A percentile compares a stretch with the other conserved stretches of the same genome.
Evolutionary conservation across 2,797 vertebrate species (phyloP).

Genomic region (Alfaro cultratus): DNA sequence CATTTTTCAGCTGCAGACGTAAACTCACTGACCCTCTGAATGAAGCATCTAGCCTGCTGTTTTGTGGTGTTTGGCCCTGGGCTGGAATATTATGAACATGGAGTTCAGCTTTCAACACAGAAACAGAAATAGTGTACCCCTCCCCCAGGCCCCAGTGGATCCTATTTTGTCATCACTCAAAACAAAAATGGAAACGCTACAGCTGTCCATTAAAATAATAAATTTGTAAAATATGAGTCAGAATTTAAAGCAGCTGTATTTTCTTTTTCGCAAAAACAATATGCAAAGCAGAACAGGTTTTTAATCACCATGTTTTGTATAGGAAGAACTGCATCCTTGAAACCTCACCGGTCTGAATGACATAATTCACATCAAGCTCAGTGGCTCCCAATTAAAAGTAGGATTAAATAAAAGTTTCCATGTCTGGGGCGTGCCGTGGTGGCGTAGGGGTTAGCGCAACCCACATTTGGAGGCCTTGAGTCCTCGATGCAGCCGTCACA

Average conservation of each 20-base stretch:
- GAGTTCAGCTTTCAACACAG: background rate
- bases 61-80: background rate
- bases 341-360: background rate
- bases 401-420: background rate
- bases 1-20: background rate
- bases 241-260: background rate
- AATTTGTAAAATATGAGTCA: background rate
- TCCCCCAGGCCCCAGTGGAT: no score
- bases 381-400: background rate
- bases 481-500: no score
- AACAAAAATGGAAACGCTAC: background rate
- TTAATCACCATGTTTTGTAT: background rate
- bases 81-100: background rate
- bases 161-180: background rate
- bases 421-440: no score
- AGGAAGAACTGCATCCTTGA: background rate
- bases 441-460: no score
- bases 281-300: slow-evolving; percentile 2
- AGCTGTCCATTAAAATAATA: background rate
- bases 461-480: no score
- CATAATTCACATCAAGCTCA: background rate
- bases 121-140: background rate
- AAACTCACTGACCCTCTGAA: background rate
- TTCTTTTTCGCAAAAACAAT: background rate
- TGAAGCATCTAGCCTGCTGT: background rate